phyloP scores from a whole-genome alignment of 2,888 invertebrate genomes.

The Orthosia gothica region DNA sequence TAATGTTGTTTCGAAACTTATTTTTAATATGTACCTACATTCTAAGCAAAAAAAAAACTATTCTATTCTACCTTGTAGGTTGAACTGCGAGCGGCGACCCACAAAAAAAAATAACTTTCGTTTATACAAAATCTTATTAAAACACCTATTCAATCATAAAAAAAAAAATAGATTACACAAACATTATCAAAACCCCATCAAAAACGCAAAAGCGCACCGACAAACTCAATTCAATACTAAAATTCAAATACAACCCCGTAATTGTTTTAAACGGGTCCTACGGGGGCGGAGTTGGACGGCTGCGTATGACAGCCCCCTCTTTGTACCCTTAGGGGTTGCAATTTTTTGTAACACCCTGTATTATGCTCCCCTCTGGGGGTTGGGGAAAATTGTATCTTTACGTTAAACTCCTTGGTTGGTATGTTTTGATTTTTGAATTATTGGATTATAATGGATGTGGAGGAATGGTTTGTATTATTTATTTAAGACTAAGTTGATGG shows the following conservation, averaged over 20 bases:
- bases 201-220: conserved; percentile 56
- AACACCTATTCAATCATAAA: background rate
- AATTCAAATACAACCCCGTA: conserved; percentile 80
- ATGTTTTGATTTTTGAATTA: conserved; percentile 59
- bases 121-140: background rate
- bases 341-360: conserved; percentile 87
- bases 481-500: background rate
- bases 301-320: conserved; percentile 83
- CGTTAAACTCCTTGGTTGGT: conserved; percentile 54
- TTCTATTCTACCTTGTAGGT: no score
- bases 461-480: conserved; percentile 6
- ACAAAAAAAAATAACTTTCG: no score
- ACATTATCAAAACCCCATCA: conserved; percentile 8
- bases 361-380: conserved; percentile 62
- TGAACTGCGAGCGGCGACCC: no score
- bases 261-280: conserved; percentile 81
- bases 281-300: conserved; percentile 74
- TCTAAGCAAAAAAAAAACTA: no score
- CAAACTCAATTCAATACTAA: conserved; percentile 68
- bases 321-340: conserved; percentile 79
- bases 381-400: conserved; percentile 64
- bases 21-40: no score
- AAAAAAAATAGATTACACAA: background rate
- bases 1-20: no score
- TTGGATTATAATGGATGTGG: conserved; percentile 37